Conservation (phyloP, 2,113 vertebrate species). For the Pteropus alecto region DNA sequence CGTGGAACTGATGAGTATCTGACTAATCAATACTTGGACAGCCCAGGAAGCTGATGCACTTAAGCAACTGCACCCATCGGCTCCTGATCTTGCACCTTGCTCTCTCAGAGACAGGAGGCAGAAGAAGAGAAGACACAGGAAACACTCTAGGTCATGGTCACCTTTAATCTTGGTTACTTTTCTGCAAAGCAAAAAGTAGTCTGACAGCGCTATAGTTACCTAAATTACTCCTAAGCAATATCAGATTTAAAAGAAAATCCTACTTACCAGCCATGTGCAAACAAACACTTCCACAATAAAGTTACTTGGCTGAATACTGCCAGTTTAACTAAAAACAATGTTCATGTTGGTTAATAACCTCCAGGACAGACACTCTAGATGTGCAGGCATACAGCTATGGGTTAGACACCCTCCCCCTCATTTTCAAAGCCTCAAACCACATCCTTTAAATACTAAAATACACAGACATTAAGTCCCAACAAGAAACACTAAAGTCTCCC, state of each 20-base stretch:
- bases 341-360: slow-evolving; percentile 19
- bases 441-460: slow-evolving; percentile 58
- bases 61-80: neutral
- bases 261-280: neutral
- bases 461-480: slow-evolving; percentile 27
- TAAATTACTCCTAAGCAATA: neutral
- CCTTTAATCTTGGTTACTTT: neutral
- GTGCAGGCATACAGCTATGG: neutral
- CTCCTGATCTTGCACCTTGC: neutral
- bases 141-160: neutral
- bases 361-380: neutral
- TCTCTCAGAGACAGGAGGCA: neutral
- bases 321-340: slow-evolving; percentile 39
- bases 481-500: slow-evolving; percentile 38
- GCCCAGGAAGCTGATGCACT: neutral
- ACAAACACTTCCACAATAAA: slow-evolving; percentile 37
- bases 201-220: neutral
- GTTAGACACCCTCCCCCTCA: neutral
- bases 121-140: neutral
- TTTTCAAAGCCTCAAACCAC: slow-evolving; percentile 34
- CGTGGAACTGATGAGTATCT: neutral
- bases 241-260: slow-evolving; percentile 51
- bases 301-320: slow-evolving; percentile 24
- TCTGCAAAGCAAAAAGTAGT: neutral
- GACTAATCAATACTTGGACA: neutral